Evolutionary conservation across 37 sponge, comb jelly and placozoan genomes (phyloP).

Genomic region (Haliclona indistincta): DNA sequence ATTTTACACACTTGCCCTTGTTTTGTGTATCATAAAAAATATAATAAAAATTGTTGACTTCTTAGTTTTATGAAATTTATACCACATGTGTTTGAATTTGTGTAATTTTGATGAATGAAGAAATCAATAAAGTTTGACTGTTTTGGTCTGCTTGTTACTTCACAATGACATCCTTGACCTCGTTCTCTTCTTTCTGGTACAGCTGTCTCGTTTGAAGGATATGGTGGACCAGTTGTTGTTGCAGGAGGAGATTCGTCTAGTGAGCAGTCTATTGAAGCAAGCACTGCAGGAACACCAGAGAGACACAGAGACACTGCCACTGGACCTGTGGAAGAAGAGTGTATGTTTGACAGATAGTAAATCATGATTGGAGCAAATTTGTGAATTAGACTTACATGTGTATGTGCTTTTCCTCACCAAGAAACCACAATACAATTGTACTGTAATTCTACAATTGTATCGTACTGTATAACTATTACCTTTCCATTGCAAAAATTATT

Average conservation of each 20-base stretch:
- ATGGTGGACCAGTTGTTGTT: slow-evolving; percentile 55
- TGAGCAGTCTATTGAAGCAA: slow-evolving; percentile 43
- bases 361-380: background rate
- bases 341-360: slow-evolving; percentile 8
- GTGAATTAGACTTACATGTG: background rate
- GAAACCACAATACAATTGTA: no score
- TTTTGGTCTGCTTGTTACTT: background rate
- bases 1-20: no score
- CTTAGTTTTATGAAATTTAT: no score
- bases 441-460: no score
- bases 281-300: slow-evolving; percentile 55
- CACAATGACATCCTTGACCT: background rate
- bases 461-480: no score
- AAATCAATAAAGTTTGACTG: background rate
- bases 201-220: slow-evolving; percentile 33
- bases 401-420: no score
- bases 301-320: slow-evolving; percentile 63
- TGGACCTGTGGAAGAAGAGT: slow-evolving; percentile 72
- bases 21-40: no score
- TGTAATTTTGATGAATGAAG: no score
- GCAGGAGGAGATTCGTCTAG: slow-evolving; percentile 40
- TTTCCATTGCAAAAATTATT: background rate
- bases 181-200: background rate
- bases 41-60: no score
- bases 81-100: no score